Evolutionary conservation across 2,888 invertebrate genomes (phyloP).

Genomic region (Calameuta filiformis): DNA sequence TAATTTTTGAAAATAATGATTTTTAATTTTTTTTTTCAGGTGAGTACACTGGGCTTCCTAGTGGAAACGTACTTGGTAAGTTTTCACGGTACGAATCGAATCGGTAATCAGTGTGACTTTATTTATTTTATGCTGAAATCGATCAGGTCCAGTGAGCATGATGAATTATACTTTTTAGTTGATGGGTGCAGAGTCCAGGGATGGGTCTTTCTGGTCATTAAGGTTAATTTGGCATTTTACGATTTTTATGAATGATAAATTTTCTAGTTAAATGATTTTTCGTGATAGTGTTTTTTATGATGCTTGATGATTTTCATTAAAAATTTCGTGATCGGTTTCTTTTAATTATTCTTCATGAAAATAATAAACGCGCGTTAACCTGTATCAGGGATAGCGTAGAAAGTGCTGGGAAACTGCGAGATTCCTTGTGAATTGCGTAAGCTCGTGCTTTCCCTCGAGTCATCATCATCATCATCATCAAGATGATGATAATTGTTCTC

Average conservation of each 20-base stretch:
- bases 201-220: not conserved
- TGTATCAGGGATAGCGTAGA: constrained; percentile 35
- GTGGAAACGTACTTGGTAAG: not conserved
- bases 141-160: not conserved
- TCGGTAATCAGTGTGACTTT: not conserved
- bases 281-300: not conserved
- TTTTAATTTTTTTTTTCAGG: not conserved
- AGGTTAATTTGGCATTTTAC: not conserved
- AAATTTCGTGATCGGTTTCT: not conserved
- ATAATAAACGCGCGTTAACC: not conserved
- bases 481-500: not conserved
- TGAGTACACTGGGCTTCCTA: not conserved
- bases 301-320: not conserved
- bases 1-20: not conserved
- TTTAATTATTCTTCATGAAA: not conserved
- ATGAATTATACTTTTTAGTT: not conserved
- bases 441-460: constrained; percentile 45
- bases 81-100: not conserved
- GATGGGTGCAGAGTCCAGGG: not conserved
- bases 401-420: constrained; percentile 51
- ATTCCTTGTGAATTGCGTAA: constrained; percentile 43
- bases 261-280: not conserved
- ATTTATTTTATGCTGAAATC: not conserved
- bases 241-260: not conserved
- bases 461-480: constrained; percentile 4